phyloP scores from a whole-genome alignment of 2,797 vertebrate species.

The Selene dorsalis region DNA sequence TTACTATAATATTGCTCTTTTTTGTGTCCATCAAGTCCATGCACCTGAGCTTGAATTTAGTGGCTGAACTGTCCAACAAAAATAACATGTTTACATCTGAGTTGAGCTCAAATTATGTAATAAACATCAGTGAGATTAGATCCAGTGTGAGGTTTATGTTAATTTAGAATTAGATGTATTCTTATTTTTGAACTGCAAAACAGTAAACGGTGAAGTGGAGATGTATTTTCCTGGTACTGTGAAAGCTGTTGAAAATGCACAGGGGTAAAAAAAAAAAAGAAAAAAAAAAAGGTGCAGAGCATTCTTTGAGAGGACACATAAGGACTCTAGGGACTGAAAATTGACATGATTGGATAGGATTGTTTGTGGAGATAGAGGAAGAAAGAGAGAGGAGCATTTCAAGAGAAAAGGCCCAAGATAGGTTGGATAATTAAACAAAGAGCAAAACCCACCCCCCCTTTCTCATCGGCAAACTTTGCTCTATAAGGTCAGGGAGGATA shows the following conservation, averaged over 20 bases:
- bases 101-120: background rate
- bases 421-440: slow-evolving; percentile 38
- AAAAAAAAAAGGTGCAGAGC: slow-evolving; percentile 19
- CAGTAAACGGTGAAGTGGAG: slow-evolving; percentile 31
- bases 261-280: background rate
- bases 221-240: slow-evolving; percentile 36
- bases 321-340: slow-evolving; percentile 12
- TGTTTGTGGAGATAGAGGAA: background rate
- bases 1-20: slow-evolving; percentile 5
- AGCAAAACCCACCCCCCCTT: slow-evolving; percentile 16
- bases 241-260: slow-evolving; percentile 29
- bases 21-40: background rate
- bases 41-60: background rate
- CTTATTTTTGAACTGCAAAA: slow-evolving; percentile 19
- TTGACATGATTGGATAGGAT: slow-evolving; percentile 3
- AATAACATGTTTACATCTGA: background rate
- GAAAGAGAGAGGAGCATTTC: background rate
- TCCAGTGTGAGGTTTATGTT: background rate
- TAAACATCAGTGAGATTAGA: background rate
- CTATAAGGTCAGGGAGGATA: slow-evolving; percentile 31
- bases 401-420: slow-evolving; percentile 38
- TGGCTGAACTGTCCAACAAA: background rate
- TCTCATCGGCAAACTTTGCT: slow-evolving; percentile 28
- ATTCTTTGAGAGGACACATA: background rate
- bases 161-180: slow-evolving; percentile 13